Evolutionary conservation across 92 coral and sea anemone genomes (phyloP).

Genomic region (Pocillopora grandis): DNA sequence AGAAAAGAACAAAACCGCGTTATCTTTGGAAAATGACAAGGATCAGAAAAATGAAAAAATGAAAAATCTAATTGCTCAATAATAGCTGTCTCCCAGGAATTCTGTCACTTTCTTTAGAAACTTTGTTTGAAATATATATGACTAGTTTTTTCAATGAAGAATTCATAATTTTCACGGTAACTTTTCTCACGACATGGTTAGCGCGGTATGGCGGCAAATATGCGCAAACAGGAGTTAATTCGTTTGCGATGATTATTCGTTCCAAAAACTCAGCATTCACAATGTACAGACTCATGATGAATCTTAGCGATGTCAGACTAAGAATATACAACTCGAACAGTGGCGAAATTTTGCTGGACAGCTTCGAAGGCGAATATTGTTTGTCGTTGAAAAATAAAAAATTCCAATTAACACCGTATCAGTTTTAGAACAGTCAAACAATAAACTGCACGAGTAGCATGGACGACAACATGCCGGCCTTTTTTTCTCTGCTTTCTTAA

Average conservation of each 20-base stretch:
- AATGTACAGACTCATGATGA: not conserved
- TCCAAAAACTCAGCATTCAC: not conserved
- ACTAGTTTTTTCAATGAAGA: not conserved
- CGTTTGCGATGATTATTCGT: not conserved
- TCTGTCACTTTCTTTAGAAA: not conserved
- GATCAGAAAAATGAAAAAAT: not conserved
- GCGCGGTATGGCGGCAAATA: not conserved
- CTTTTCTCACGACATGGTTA: not conserved
- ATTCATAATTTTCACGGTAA: not conserved
- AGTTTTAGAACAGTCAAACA: not conserved
- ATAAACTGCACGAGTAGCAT: not conserved
- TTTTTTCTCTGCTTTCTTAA: not conserved
- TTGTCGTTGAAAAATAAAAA: not conserved
- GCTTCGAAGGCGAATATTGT: not conserved
- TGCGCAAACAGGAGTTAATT: not conserved
- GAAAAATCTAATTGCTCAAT: not conserved
- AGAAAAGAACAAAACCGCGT: not conserved
- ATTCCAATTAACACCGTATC: conserved; percentile 8
- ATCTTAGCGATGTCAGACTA: not conserved
- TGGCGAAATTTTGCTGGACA: not conserved
- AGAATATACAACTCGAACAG: not conserved
- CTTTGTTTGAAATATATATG: not conserved
- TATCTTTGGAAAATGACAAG: not conserved
- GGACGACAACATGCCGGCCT: not conserved
- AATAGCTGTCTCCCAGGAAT: not conserved